phyloP scores from a whole-genome alignment of 2,888 invertebrate species.

The Chloromyia formosa region DNA sequence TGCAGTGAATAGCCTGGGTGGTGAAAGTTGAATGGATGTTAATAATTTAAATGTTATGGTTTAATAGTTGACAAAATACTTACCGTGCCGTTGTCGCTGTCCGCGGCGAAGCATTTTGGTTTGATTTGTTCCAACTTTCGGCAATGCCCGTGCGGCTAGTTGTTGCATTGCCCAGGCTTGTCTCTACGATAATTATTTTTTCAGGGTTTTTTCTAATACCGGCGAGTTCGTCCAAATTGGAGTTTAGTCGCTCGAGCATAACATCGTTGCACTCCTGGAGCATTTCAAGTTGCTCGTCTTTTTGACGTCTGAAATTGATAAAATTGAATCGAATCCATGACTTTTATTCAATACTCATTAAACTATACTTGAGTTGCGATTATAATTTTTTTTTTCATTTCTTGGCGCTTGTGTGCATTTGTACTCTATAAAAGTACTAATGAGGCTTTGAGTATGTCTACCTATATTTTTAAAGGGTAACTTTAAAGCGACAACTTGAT shows the following conservation, averaged over 20 bases:
- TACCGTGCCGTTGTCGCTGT: conserved; percentile 7
- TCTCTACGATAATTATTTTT: conserved; percentile 64
- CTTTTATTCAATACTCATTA: too few species aligned
- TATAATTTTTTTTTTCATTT: too few species aligned
- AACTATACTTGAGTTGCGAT: too few species aligned
- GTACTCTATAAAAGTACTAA: too few species aligned
- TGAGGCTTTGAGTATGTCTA: too few species aligned
- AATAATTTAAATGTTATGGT: neutral
- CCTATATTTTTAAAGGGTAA: too few species aligned
- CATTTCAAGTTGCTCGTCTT: conserved; percentile 78
- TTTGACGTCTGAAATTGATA: conserved; percentile 61
- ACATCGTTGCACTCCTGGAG: conserved; percentile 84
- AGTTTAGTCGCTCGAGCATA: conserved; percentile 81
- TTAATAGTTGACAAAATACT: neutral
- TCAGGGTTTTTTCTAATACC: conserved; percentile 69
- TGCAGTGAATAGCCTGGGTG: conserved; percentile 69
- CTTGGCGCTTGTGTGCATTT: too few species aligned
- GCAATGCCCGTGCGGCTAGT: conserved; percentile 52
- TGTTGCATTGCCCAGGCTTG: conserved; percentile 50
- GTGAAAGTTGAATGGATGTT: conserved; percentile 52
- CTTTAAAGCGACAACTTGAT: too few species aligned
- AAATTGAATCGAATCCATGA: too few species aligned
- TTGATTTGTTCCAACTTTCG: conserved; percentile 71
- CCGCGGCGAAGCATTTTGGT: conserved; percentile 48
- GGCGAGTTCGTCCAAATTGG: conserved; percentile 74